Evolutionary conservation across 2,888 invertebrate genomes (phyloP), one percentile per base, ranked within the genome.

Genomic region (Nomada goodeniana): DNA sequence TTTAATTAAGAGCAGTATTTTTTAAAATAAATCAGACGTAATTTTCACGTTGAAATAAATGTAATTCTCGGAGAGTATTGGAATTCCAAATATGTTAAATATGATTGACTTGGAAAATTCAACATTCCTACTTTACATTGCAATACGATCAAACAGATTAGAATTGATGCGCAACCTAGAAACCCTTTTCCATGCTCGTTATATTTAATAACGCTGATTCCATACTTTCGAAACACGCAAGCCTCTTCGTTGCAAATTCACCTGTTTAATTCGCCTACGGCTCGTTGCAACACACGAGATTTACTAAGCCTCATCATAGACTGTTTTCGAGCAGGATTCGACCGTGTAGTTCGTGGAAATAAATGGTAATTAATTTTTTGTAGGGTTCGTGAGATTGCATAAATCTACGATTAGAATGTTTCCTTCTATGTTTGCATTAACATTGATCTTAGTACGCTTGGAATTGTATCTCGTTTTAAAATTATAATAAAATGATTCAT

Each of bases 331-430:
- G n/a, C 53, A 9, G 5, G 10, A 13, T 61, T 61, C 13, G 10
- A n/a, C 5, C 23, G 18, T 47, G n/a, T 59, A 26, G 2, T 18
- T 26, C 47, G 20, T 26, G 59, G 59, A 50, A 70, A 60, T 36
- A 29, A 13, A 26, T 5, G 26, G 15, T 47, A 44, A 64, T 75
- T 52, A 52, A 60, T 60, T 47, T 26, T 52, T 68, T 53, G 20
- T 10, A 42, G 2, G 15, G 11, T n/a, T 44, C 69, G 13, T 18
- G 18, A 44, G 57, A 53, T 20, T 52, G 60, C 52, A 26, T 23
- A 60, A 7, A 52, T 42, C 11, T 23, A 15, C n/a, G n/a, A 68
- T 44, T 68, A 53, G 60, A 60, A 68, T 50, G 52, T 74, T 67
- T 50, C 36, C 52, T 60, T 26, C 11, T 13, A 53, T 23, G 7